These are phyloP conservation scores for Austrolebias charrua DNA, from an alignment of 2,797 vertebrate genomes.

Conservation along the genomic window DNA sequence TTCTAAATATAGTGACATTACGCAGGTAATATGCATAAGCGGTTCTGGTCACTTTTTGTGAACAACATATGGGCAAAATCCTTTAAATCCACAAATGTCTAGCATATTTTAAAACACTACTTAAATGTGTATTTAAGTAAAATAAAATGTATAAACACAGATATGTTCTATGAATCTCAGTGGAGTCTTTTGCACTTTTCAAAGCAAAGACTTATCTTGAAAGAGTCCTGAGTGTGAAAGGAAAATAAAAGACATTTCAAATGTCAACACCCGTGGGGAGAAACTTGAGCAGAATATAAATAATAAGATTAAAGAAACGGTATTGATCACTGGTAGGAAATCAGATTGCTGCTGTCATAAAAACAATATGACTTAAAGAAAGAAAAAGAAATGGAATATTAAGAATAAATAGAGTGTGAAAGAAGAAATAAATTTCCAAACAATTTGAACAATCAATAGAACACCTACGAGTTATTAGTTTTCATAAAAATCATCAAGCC, in stretches of 20 bases:
- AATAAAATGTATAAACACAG: too few species aligned
- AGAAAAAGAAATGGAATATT: neutral
- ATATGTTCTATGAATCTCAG: too few species aligned
- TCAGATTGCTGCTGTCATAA: slow-evolving; percentile 23
- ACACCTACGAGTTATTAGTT: neutral
- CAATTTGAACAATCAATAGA: neutral
- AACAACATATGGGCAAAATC: neutral
- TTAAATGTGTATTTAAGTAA: too few species aligned
- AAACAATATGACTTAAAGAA: slow-evolving; percentile 10
- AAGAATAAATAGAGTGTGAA: neutral
- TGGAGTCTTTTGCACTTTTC: neutral
- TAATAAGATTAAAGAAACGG: slow-evolving; percentile 28
- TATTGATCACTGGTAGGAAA: slow-evolving; percentile 38
- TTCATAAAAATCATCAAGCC: too few species aligned
- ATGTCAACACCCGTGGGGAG: slow-evolving; percentile 18
- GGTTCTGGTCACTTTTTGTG: neutral
- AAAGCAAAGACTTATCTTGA: slow-evolving; percentile 14
- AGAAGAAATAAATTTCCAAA: slow-evolving; percentile 2
- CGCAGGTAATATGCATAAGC: too few species aligned
- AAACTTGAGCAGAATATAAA: slow-evolving; percentile 23
- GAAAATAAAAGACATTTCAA: slow-evolving; percentile 17
- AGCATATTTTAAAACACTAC: neutral
- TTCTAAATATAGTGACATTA: too few species aligned
- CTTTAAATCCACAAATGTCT: neutral
- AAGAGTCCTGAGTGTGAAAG: slow-evolving; percentile 4